Base-by-base conservation (phyloP, 2,113 vertebrate species). In the Brachyhypopomus occidentalis region DNA sequence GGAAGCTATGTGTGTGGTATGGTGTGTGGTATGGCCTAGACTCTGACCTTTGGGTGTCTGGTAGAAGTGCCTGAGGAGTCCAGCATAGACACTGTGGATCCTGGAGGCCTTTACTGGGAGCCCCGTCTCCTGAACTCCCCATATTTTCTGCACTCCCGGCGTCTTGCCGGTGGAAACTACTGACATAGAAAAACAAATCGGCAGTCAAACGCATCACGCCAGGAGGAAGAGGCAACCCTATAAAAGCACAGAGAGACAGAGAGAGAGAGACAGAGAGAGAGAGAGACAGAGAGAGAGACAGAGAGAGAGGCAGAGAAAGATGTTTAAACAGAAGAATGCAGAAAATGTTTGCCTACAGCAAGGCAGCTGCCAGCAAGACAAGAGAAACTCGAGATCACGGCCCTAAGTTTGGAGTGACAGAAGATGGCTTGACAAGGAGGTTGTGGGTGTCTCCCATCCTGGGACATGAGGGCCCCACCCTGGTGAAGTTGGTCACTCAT, bases 111-210 rank as follows among this genome's bases (percentile, higher is more conserved):
- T 72, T 48, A 22, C 23, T n/a, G 23, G 25, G 11, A 78, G 25
- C 71, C 71, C 20, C 20, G 59, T 79, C 74, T 74, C 20, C 79
- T 34, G 30, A 78, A 60, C 63, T 34, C 73, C 34, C 48, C 66
- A 16, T 81, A 73, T 78, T 82, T 72, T 81, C 58, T 56, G 45
- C 30, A 71, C 79, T 63, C 72, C 62, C 60, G 71, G 56, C 64
- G 22, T 48, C 67, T 72, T 66, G 66, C 59, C 58, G 48, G 48
- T 79, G 38, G 59, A 78, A 80, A 82, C 75, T 62, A 80, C 72
- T 76, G 64, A 73, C 52, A 80, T 34, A 74, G 63, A 82, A 84
- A 80, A 79, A 78, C 56, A 78, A 77, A 84, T 75, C 58, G 34
- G 55, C 75, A 36, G 58, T 84, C 58, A 81, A 64, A 74, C 17